Evolutionary conservation across 2,113 vertebrate genomes (phyloP), one percentile per base, ranked within the genome.

Genomic region (Opisthocomus hoazin): DNA sequence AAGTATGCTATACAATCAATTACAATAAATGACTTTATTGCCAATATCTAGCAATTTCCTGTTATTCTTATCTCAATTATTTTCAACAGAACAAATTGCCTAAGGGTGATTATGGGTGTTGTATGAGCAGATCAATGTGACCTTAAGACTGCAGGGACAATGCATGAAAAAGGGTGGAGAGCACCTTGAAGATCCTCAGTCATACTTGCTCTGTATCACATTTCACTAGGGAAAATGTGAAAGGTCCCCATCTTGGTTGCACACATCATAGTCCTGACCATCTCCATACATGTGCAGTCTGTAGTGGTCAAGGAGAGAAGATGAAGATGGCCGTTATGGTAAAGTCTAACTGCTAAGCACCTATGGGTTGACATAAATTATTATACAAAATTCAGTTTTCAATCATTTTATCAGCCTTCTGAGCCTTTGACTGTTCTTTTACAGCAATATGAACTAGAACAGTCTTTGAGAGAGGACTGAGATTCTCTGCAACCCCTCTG

Each of bases 11-110:
- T 90, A 51, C 92, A 97, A 96, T 96, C 92, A 97, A 93, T 97
- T 94, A 93, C 39, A 86, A 92, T 75, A 92, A 96, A 85, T 96
- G 22, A 94, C 85, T 96, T 94, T 94, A 94, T 93, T 97, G 93
- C 65, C 95, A 94, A 97, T 93, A 97, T 95, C 94, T 93, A 95
- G 84, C 61, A 95, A 97, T 97, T 96, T 98, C 95, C 96, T 97
- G 80, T 93, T 95, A 64, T 56, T 75, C 81, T 89, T 93, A 81
- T 94, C 92, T 78, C 79, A 89, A 45, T 92, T 96, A 89, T 96
- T 96, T 97, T 87, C 78, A 96, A 50, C 45, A 80, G 66, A 84
- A 82, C 53, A 73, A 91, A 93, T 64, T 89, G 58, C 64, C 80
- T 37, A 43, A 57, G 68, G 75, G 45, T 4, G 1, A 46, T 39